Conservation (phyloP, 2,888 invertebrate genomes). For the Diaperis boleti region DNA sequence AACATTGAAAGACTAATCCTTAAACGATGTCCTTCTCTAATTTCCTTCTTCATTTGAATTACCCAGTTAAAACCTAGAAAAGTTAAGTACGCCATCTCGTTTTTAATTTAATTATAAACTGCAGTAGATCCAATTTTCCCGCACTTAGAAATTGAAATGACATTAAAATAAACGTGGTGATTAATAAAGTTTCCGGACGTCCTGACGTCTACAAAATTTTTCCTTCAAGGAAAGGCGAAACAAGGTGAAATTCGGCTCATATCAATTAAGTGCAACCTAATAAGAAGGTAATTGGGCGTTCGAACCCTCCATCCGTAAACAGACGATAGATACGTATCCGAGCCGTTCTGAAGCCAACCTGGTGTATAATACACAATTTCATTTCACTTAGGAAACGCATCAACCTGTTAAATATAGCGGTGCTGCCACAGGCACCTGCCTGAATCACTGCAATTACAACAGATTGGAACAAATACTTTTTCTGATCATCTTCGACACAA, state of each 20-base stretch:
- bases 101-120: not conserved
- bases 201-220: constrained; percentile 1
- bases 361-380: constrained; percentile 53
- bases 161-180: no score
- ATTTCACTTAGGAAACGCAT: constrained; percentile 52
- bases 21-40: no score
- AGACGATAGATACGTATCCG: constrained; percentile 38
- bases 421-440: constrained; percentile 41
- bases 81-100: not conserved
- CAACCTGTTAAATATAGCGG: constrained; percentile 55
- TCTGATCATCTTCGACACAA: not conserved
- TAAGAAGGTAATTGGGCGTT: constrained; percentile 28
- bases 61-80: not conserved
- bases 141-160: not conserved
- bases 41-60: no score
- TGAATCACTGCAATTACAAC: constrained; percentile 25
- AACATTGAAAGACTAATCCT: no score
- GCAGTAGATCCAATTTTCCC: not conserved
- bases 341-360: constrained; percentile 44
- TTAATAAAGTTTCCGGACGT: not conserved
- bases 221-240: constrained; percentile 5
- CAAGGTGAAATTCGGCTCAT: constrained; percentile 20
- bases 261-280: constrained; percentile 36
- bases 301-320: constrained; percentile 33
- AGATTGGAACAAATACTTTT: constrained; percentile 1